phyloP scores from a whole-genome alignment of 1,140 invertebrate genomes.

The Melanaphis sacchari region DNA sequence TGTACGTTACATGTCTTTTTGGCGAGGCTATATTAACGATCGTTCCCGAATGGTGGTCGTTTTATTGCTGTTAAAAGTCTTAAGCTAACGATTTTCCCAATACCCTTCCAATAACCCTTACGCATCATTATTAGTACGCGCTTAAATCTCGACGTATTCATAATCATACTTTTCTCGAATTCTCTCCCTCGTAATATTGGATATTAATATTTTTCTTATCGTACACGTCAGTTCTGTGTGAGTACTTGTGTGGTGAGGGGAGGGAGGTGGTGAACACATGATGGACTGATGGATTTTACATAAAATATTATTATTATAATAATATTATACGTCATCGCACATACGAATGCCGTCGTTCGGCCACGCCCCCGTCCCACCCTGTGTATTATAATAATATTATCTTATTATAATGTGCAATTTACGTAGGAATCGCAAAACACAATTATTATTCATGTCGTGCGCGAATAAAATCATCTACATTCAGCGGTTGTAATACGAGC shows the following conservation, averaged over 20 bases:
- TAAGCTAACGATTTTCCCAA: not conserved
- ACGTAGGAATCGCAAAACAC: not conserved
- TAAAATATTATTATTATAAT: constrained; percentile 3
- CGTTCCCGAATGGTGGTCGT: not conserved
- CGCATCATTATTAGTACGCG: not conserved
- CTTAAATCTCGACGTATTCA: not conserved
- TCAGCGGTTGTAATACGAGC: not conserved
- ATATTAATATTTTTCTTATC: not conserved
- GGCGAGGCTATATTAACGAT: not conserved
- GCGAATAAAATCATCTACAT: not conserved
- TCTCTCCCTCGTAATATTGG: not conserved
- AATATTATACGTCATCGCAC: not conserved
- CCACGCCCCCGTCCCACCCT: constrained; percentile 1
- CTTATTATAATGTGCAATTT: not conserved
- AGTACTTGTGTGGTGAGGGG: not conserved
- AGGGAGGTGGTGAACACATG: not conserved
- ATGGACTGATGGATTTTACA: not conserved
- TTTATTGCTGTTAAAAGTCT: not conserved
- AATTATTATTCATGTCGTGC: not conserved
- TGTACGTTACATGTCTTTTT: constrained; percentile 4
- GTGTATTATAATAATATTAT: constrained; percentile 5
- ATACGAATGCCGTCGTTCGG: not conserved
- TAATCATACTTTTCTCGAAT: not conserved
- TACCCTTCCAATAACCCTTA: not conserved
- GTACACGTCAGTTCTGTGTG: too few relatives aligned